Evolutionary conservation across 2,113 vertebrate species (phyloP), one percentile per base, ranked within the genome.

Genomic region (Sylvietta virens): DNA sequence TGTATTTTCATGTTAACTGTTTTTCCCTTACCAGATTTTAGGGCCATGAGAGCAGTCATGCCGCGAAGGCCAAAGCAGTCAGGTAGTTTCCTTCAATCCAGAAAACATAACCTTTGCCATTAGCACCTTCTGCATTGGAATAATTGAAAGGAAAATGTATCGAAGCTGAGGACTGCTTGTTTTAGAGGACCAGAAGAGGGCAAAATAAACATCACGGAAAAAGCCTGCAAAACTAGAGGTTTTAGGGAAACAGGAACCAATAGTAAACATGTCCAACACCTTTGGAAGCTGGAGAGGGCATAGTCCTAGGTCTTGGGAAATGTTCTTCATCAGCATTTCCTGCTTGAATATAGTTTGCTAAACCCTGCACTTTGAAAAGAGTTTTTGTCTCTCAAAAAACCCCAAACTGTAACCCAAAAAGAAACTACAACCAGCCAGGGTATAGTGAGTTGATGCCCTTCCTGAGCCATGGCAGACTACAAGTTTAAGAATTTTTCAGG

Each of bases 1-100:
- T 93, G 70, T 83, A 88, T 93, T 96, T 94, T 86, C 35, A 79
- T 67, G 42, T 66, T 72, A 61, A 60, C 69, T 96, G 33, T 35
- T 44, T 91, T 89, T 22, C 26, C 14, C 28, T 31, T 45, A 45
- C 16, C 26, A 82, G 40, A 9, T 35, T 88, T 96, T 87, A 53
- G 35, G 81, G 16, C 42, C 23, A 64, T 13, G 23, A 94, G 69
- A 93, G 71, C 39, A 28, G 35, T 28, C 37, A 61, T 61, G 58
- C 35, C 58, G 28, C 28, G 3, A 77, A 93, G 53, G 56, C 71
- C 73, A 96, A 73, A 62, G 35, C 44, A 67, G 56, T 81, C 84
- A 88, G 81, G 93, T 85, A 88, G 47, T 57, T 95, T 88, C 42
- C 58, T 58, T 81, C 58, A 53, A 58, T 91, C 35, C 72, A 92